Evolutionary conservation across 1,140 invertebrate species (phyloP).

Genomic region (Notospermus geniculatus): DNA sequence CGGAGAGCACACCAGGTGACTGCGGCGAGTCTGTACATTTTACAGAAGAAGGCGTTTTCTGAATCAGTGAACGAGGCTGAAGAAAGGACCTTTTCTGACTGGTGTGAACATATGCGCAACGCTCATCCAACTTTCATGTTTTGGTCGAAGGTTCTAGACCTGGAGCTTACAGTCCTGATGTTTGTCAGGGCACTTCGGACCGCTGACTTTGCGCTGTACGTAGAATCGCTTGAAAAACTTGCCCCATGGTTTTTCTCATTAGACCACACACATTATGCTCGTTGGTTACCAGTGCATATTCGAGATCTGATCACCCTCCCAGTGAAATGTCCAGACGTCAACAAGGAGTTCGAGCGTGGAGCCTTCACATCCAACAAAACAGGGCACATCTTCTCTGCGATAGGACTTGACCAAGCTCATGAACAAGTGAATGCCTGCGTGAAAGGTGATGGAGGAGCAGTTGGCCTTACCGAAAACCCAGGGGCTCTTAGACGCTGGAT

Average conservation of each 20-base stretch:
- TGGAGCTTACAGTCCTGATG: slow-evolving; percentile 1
- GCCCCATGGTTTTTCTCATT: slow-evolving; percentile 22
- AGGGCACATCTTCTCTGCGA: slow-evolving; percentile 19
- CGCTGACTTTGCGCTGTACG: slow-evolving; percentile 22
- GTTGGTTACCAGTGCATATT: slow-evolving; percentile 20
- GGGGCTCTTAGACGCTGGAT: slow-evolving; percentile 32
- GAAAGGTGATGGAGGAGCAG: slow-evolving; percentile 33
- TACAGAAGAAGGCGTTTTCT: too few species aligned
- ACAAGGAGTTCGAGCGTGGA: slow-evolving; percentile 14
- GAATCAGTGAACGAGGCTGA: too few species aligned
- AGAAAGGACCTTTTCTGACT: background rate
- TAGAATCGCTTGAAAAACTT: slow-evolving; percentile 13
- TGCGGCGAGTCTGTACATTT: too few species aligned
- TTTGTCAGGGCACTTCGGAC: slow-evolving; percentile 12
- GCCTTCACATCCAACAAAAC: slow-evolving; percentile 22
- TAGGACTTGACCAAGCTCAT: slow-evolving; percentile 32
- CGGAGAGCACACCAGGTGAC: too few species aligned
- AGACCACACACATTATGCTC: slow-evolving; percentile 21
- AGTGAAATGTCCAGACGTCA: background rate
- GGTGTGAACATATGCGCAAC: background rate
- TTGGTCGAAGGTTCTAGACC: slow-evolving; percentile 1
- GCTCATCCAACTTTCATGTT: slow-evolving; percentile 8
- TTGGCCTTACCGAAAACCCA: slow-evolving; percentile 34
- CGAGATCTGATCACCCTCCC: slow-evolving; percentile 14
- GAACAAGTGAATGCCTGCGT: slow-evolving; percentile 37